Evolutionary conservation across 92 coral and sea anemone species (phyloP), one percentile per base, ranked within the genome.

Genomic region (Epizoanthus scotinus): DNA sequence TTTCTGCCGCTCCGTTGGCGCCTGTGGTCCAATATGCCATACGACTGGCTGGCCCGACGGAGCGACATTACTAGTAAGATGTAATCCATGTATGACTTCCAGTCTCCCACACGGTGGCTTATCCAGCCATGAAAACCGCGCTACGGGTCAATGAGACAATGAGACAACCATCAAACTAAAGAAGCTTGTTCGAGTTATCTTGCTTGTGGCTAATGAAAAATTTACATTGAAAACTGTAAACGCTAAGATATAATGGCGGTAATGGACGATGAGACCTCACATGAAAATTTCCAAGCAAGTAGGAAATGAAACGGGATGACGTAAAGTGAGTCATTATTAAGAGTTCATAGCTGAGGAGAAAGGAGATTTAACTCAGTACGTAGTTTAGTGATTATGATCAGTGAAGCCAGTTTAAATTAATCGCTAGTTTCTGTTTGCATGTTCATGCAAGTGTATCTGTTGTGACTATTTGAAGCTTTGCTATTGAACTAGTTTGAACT

Each of bases 191-290:
- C 38, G 36, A 47, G 52, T 47, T 59, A 3, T 25, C 24, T 62
- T 62, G 67, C 67, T 6, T 62, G 67, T 62, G 67, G 67, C 67
- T 31, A 20, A 62, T 62, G 67, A 62, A 62, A 62, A 62, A 62
- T 62, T 62, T 62, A 62, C 27, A 62, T 18, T 62, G 38, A 62
- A 26, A 9, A 24, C 27, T 26, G 38, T 62, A 22, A 8, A 3
- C 18, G 12, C 67, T 25, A 26, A 26, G 26, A 62, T 24, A 19
- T 20, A 62, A 62, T 62, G 67, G 67, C 67, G 31, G 38, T 8
- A 25, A 22, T 26, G 31, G 31, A 14, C 10, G 67, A 26, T 25
- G 67, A 47, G 10, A 34, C n/a, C 12, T 62, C 31, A 5, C 67
- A 26, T 26, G 15, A 62, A 62, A 62, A 47, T 31, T 0, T 62